Evolutionary conservation across 2,797 vertebrate genomes (phyloP).

Genomic region (Helarctos malayanus): DNA sequence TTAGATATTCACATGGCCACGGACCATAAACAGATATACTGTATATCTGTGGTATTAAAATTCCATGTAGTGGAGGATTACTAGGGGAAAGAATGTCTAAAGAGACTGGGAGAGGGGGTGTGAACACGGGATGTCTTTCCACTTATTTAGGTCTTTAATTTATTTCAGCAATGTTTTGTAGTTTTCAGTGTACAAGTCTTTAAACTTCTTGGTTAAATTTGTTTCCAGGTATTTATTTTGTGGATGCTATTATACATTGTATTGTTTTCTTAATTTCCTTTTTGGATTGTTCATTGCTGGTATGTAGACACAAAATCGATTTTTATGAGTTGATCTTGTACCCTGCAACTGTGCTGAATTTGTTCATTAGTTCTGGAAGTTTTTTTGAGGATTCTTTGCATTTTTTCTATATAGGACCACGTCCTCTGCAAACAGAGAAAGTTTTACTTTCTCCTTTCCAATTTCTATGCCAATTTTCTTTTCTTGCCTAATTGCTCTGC

Average conservation of each 20-base stretch:
- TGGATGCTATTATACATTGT: neutral
- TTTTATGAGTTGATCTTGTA: neutral
- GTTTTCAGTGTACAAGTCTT: neutral
- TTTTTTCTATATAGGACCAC: neutral
- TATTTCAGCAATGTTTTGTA: neutral
- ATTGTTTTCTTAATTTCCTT: slow-evolving; percentile 1
- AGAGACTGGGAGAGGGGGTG: neutral
- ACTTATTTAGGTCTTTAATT: neutral
- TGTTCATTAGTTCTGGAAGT: neutral
- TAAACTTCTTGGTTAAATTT: neutral
- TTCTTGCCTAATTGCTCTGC: neutral
- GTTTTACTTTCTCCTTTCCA: neutral
- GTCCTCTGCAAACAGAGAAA: neutral
- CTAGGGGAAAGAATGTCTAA: neutral
- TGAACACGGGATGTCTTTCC: neutral
- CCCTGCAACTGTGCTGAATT: neutral
- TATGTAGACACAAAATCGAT: neutral
- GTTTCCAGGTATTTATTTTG: neutral
- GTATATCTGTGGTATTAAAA: neutral
- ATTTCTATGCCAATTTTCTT: neutral
- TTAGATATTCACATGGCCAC: neutral
- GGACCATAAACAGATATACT: neutral
- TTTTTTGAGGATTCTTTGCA: neutral
- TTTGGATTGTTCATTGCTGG: neutral
- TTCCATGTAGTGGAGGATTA: neutral